Conservation (phyloP, 1,140 invertebrate species). For the Aporrectodea caliginosa region DNA sequence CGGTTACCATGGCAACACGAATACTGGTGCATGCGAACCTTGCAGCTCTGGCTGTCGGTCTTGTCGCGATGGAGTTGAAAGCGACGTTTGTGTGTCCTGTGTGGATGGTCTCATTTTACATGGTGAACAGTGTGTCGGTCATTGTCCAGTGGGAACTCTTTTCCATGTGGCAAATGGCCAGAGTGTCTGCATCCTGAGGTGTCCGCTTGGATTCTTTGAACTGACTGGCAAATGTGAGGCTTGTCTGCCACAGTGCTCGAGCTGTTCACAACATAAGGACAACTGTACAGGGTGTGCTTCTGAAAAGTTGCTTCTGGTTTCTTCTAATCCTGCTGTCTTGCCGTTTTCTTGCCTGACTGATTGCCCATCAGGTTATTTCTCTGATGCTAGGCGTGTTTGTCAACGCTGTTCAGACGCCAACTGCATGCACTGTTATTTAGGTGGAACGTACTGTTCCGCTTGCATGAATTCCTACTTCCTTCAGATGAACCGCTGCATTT, state of each 20-base stretch:
- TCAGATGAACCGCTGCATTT: neutral
- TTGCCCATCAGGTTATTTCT: neutral
- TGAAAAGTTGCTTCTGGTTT: neutral
- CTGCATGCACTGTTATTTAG: neutral
- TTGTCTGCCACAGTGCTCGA: neutral
- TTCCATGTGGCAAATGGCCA: neutral
- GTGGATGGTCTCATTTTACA: neutral
- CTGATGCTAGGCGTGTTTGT: neutral
- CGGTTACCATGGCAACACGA: neutral
- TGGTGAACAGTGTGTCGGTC: neutral
- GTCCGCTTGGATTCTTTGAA: neutral
- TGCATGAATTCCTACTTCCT: neutral
- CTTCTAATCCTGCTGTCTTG: too few species aligned
- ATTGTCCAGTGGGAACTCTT: neutral
- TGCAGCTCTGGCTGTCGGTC: neutral
- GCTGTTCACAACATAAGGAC: neutral
- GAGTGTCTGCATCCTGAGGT: neutral
- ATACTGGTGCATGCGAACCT: neutral
- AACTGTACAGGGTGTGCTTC: neutral
- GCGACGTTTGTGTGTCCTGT: neutral
- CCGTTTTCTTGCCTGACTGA: neutral
- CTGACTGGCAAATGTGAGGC: neutral
- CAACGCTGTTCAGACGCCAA: neutral
- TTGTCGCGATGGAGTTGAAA: neutral
- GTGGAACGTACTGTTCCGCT: neutral